Conservation (phyloP, 2,797 vertebrate genomes). For the Scyliorhinus canicula region DNA sequence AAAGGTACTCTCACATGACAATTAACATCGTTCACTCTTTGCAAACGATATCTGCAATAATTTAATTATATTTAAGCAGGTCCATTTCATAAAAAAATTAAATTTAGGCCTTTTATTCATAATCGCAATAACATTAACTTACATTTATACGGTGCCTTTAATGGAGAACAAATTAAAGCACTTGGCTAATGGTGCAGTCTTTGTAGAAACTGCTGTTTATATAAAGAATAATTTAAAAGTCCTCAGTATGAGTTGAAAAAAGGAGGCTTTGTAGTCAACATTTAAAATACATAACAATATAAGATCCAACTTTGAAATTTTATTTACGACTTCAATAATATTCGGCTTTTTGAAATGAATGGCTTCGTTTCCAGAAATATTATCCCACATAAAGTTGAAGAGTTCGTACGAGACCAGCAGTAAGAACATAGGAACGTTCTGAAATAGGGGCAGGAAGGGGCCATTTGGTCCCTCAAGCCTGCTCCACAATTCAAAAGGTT, state of each 20-base stretch:
- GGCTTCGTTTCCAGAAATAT: background rate
- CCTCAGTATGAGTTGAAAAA: background rate
- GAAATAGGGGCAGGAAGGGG: too few relatives aligned
- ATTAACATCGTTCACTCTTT: background rate
- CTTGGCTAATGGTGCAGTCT: background rate
- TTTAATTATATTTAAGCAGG: background rate
- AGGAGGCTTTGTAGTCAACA: background rate
- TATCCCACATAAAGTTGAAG: background rate
- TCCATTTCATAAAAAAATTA: background rate
- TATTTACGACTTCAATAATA: background rate
- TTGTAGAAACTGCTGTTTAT: background rate
- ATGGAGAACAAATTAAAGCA: background rate
- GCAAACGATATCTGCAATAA: background rate
- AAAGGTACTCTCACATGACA: too few relatives aligned
- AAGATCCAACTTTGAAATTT: background rate
- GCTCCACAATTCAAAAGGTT: too few relatives aligned
- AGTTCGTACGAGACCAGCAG: background rate
- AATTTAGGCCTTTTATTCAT: background rate
- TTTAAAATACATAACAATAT: background rate
- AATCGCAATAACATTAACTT: background rate
- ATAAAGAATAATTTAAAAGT: conserved; percentile 14
- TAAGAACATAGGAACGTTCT: too few relatives aligned
- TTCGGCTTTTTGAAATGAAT: background rate
- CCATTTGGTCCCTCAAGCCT: too few relatives aligned
- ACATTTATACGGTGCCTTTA: background rate